A percentile compares a stretch with the other conserved stretches of the same genome.
These are phyloP conservation scores for Schrankia costaestrigalis DNA, from an alignment of 2,888 invertebrate genomes.

Conservation along the genomic window DNA sequence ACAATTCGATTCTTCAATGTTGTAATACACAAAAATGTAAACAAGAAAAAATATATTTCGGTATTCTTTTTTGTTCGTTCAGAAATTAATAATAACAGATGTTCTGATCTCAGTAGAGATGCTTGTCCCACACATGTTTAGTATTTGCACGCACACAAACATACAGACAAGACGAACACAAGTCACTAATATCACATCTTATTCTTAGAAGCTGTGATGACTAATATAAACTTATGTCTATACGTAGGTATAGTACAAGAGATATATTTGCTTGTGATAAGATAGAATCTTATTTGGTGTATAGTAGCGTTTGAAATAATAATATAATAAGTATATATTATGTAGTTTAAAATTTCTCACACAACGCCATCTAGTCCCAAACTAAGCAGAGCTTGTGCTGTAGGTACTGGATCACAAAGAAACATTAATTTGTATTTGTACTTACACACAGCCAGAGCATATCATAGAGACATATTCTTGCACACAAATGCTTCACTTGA, in stretches of 20 bases:
- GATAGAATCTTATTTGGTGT: too few species aligned
- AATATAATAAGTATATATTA: too few species aligned
- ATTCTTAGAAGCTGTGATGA: constrained; percentile 22
- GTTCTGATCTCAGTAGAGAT: constrained; percentile 31
- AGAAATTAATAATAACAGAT: constrained; percentile 40
- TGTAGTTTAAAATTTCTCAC: too few species aligned
- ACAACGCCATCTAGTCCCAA: too few species aligned
- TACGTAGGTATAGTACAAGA: background rate
- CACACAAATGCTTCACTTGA: too few species aligned
- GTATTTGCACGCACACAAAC: constrained; percentile 22
- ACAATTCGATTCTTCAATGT: too few species aligned
- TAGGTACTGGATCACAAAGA: too few species aligned
- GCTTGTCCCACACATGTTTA: constrained; percentile 16
- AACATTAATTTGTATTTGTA: too few species aligned
- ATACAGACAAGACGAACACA: constrained; percentile 16
- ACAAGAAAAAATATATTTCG: constrained; percentile 26
- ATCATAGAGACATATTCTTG: too few species aligned
- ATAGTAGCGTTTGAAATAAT: too few species aligned
- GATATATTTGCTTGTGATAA: constrained; percentile 34
- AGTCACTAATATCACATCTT: constrained; percentile 16
- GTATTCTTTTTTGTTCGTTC: constrained; percentile 38
- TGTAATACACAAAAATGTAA: constrained; percentile 16
- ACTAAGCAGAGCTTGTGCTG: too few species aligned
- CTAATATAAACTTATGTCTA: constrained; percentile 13
- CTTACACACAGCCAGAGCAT: too few species aligned